phyloP scores from a whole-genome alignment of 2,888 invertebrate genomes.

The Monochamus alternatus region DNA sequence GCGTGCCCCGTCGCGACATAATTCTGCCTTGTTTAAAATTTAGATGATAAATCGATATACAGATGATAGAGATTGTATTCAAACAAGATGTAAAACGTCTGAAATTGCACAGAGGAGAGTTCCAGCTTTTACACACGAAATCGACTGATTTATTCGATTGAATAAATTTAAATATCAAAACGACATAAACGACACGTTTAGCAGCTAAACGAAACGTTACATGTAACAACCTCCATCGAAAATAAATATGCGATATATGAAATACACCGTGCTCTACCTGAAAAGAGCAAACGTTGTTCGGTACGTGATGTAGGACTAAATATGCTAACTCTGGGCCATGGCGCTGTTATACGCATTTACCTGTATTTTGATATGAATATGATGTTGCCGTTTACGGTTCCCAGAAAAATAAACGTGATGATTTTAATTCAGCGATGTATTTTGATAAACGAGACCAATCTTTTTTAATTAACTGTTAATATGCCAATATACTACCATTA shows the following conservation, averaged over 20 bases:
- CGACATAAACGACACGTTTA: slow-evolving; percentile 58
- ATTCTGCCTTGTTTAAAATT: slow-evolving; percentile 48
- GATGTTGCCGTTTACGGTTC: background rate
- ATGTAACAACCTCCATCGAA: slow-evolving; percentile 45
- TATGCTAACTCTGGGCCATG: slow-evolving; percentile 36
- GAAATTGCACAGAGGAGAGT: slow-evolving; percentile 57
- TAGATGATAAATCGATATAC: slow-evolving; percentile 61
- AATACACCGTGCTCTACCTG: slow-evolving; percentile 35
- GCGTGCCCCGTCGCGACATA: slow-evolving; percentile 15
- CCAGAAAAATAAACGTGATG: background rate
- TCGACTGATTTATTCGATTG: slow-evolving; percentile 63
- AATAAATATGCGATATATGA: slow-evolving; percentile 39
- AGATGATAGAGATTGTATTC: slow-evolving; percentile 61
- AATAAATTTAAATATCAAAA: slow-evolving; percentile 63
- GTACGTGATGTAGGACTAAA: slow-evolving; percentile 36
- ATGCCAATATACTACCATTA: no score
- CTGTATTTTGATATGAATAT: slow-evolving; percentile 27
- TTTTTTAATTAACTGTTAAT: no score
- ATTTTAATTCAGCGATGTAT: no score
- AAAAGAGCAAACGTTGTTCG: slow-evolving; percentile 34
- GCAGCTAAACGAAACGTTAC: slow-evolving; percentile 51
- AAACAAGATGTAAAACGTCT: slow-evolving; percentile 62
- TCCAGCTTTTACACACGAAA: slow-evolving; percentile 62
- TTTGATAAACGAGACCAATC: no score
- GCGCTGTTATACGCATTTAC: slow-evolving; percentile 20